These are phyloP conservation scores for Drosophila greeni DNA, from an alignment of 2,888 invertebrate genomes.

Conservation along the genomic window DNA sequence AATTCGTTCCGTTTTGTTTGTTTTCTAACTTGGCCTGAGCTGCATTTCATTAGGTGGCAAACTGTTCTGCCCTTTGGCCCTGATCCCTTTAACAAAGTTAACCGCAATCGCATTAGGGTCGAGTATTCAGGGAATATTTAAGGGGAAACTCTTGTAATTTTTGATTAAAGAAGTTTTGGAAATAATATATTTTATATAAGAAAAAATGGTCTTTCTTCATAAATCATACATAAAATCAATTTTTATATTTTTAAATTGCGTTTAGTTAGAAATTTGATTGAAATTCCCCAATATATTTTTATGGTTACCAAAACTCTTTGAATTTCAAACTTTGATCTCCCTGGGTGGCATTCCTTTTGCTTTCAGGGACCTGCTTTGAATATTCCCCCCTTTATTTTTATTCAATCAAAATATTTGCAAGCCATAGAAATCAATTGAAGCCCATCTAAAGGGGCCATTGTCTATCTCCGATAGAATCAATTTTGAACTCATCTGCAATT, in stretches of 20 bases:
- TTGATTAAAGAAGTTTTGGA: neutral
- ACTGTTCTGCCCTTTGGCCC: neutral
- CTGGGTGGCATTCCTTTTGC: neutral
- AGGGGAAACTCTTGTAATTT: neutral
- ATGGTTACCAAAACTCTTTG: neutral
- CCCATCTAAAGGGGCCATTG: constrained; percentile 11
- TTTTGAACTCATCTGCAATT: constrained; percentile 6
- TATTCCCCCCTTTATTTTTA: constrained; percentile 1
- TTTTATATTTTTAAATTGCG: too few relatives aligned
- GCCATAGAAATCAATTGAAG: constrained; percentile 9
- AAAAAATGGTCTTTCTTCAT: too few relatives aligned
- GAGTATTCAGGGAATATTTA: too few relatives aligned
- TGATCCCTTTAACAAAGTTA: constrained; percentile 15
- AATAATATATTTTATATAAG: neutral
- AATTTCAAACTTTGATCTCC: constrained; percentile 7
- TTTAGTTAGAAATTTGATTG: constrained; percentile 5
- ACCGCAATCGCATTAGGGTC: constrained; percentile 24
- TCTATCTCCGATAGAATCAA: constrained; percentile 9
- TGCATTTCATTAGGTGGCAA: constrained; percentile 27
- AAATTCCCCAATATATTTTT: constrained; percentile 4
- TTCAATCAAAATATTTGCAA: constrained; percentile 15
- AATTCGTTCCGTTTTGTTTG: constrained; percentile 31
- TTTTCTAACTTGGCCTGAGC: constrained; percentile 28
- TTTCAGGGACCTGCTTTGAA: neutral
- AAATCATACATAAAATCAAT: too few relatives aligned